A percentile compares a stretch with the other conserved stretches of the same genome.
Conservation (phyloP, 1,140 invertebrate species). For the Aphelenchoides besseyi region DNA sequence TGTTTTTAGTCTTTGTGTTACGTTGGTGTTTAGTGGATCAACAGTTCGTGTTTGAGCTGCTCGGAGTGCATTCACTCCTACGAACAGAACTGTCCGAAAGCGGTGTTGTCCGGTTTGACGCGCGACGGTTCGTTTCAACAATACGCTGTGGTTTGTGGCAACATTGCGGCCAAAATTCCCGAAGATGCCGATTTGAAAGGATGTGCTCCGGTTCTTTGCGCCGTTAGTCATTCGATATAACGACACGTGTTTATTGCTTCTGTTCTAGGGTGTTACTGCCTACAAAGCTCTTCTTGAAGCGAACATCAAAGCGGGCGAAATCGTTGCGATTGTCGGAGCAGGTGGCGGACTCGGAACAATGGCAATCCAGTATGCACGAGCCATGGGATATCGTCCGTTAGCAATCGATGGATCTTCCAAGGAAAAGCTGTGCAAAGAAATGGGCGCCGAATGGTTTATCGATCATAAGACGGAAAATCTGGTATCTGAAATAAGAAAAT, state of each 20-base stretch:
- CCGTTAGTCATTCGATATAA: constrained; percentile 10
- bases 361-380: constrained; percentile 40
- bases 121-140: constrained; percentile 40
- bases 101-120: constrained; percentile 31
- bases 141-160: constrained; percentile 27
- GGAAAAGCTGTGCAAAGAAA: constrained; percentile 30
- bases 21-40: constrained; percentile 27
- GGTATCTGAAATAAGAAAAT: background rate
- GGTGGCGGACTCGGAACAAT: constrained; percentile 41
- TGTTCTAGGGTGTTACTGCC: constrained; percentile 32
- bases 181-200: constrained; percentile 25
- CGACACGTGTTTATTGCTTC: background rate
- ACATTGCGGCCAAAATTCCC: constrained; percentile 29
- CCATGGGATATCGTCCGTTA: constrained; percentile 36
- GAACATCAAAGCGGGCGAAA: constrained; percentile 30
- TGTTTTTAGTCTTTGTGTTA: background rate
- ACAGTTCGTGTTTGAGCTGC: constrained; percentile 31
- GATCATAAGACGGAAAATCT: constrained; percentile 1
- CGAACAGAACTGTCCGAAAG: constrained; percentile 27
- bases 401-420: constrained; percentile 32
- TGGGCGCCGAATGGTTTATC: constrained; percentile 39
- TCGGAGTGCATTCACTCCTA: constrained; percentile 30
- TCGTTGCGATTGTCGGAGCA: constrained; percentile 35
- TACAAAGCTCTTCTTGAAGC: constrained; percentile 37
- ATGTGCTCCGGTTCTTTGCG: constrained; percentile 38